Conservation (phyloP, 2,888 invertebrate genomes). For the Pedicia rivosa region DNA sequence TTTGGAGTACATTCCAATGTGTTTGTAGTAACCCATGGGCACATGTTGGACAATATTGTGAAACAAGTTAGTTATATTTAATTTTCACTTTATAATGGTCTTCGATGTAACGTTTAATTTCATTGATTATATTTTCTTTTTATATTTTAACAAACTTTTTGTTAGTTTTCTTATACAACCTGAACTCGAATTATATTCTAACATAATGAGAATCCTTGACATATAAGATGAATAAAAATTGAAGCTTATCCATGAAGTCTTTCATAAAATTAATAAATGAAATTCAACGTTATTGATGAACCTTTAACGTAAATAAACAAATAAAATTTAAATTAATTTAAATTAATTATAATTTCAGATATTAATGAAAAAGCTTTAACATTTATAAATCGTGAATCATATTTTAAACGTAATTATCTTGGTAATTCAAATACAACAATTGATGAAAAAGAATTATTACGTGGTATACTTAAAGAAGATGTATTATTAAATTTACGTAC, state of each 20-base stretch:
- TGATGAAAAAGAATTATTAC: slow-evolving; percentile 42
- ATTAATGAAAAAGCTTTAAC: slow-evolving; percentile 81
- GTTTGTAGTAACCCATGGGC: slow-evolving; percentile 88
- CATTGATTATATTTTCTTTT: too few species aligned
- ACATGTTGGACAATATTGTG: slow-evolving; percentile 77
- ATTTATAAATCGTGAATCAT: slow-evolving; percentile 66
- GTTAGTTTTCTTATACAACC: too few species aligned
- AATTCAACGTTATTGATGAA: too few species aligned
- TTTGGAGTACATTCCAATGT: slow-evolving; percentile 86
- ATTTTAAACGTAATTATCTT: slow-evolving; percentile 65
- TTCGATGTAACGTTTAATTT: too few species aligned
- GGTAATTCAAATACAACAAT: slow-evolving; percentile 40
- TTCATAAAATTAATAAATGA: too few species aligned
- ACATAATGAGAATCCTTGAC: too few species aligned
- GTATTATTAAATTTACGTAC: slow-evolving; percentile 82
- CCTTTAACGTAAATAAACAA: too few species aligned
- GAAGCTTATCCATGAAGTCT: too few species aligned
- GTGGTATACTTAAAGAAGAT: slow-evolving; percentile 60
- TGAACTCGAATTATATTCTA: too few species aligned
- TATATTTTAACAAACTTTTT: too few species aligned
- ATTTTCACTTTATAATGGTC: neutral
- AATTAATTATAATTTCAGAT: slow-evolving; percentile 39
- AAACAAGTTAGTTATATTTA: slow-evolving; percentile 56
- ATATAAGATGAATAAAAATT: too few species aligned
- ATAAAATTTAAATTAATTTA: neutral